These are phyloP conservation scores for Drosophila demipolita DNA, from an alignment of 2,888 invertebrate species.

Conservation along the genomic window DNA sequence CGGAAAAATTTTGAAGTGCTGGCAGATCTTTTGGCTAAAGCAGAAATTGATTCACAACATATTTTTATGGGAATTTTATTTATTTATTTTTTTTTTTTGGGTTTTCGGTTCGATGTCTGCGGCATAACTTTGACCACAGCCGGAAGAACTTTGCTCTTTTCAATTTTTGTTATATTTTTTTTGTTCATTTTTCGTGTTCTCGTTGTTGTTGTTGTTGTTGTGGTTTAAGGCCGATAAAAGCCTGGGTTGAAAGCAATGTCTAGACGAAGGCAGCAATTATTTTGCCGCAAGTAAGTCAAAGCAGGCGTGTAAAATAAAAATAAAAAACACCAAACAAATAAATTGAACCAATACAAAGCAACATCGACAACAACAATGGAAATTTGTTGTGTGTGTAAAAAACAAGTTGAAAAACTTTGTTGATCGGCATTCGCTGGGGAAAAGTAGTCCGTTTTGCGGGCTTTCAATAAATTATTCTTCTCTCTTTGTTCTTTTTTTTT, in stretches of 20 bases:
- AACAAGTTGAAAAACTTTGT: constrained; percentile 52
- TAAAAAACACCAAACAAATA: constrained; percentile 47
- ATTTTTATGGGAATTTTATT: neutral
- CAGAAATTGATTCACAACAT: neutral
- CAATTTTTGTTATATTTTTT: constrained; percentile 7
- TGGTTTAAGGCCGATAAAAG: constrained; percentile 23
- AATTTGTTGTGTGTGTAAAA: constrained; percentile 44
- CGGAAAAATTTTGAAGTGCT: neutral
- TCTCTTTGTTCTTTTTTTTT: neutral
- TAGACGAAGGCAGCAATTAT: constrained; percentile 70
- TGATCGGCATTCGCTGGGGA: constrained; percentile 47
- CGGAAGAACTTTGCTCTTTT: constrained; percentile 38
- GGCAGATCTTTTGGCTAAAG: constrained; percentile 2
- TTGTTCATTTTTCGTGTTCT: neutral
- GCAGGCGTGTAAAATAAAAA: constrained; percentile 58
- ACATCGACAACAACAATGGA: constrained; percentile 28
- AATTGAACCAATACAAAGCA: constrained; percentile 34
- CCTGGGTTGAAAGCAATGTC: constrained; percentile 46
- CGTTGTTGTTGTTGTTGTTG: constrained; percentile 2
- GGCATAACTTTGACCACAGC: constrained; percentile 28
- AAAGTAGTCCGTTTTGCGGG: constrained; percentile 40
- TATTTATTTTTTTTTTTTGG: constrained; percentile 1
- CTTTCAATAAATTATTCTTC: constrained; percentile 46
- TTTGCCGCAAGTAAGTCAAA: constrained; percentile 65
- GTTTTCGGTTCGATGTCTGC: constrained; percentile 13